These are phyloP conservation scores for Azorinus chamasolen DNA, from an alignment of 2,888 invertebrate genomes.

Conservation along the genomic window DNA sequence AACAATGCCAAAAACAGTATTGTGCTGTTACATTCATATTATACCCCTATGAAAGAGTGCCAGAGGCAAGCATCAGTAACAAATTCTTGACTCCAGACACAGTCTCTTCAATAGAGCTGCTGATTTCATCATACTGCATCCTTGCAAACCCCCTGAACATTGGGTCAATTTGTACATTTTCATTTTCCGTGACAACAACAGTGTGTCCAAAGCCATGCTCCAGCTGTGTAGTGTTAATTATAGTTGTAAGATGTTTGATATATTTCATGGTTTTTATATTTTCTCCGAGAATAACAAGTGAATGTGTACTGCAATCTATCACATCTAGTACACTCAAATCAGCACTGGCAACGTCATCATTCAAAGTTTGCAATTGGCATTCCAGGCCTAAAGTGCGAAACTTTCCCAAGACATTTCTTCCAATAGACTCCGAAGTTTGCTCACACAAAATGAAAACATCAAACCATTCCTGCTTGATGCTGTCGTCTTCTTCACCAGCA, in stretches of 20 bases:
- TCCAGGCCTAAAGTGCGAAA: background rate
- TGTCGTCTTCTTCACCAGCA: background rate
- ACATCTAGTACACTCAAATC: background rate
- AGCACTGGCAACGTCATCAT: conserved; percentile 12
- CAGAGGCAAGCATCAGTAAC: too few species aligned
- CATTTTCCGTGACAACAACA: background rate
- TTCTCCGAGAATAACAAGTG: conserved; percentile 14
- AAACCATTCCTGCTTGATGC: background rate
- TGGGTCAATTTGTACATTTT: background rate
- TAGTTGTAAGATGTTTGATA: background rate
- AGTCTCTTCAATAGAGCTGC: too few species aligned
- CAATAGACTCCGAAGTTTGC: background rate
- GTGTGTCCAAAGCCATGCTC: background rate
- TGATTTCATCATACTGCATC: background rate
- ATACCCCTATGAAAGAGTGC: too few species aligned
- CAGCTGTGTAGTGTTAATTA: background rate
- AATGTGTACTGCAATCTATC: conserved; percentile 28
- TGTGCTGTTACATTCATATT: too few species aligned
- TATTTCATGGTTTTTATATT: background rate
- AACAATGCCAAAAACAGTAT: too few species aligned
- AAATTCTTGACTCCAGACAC: too few species aligned
- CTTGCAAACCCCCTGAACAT: background rate
- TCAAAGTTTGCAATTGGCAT: conserved; percentile 12
- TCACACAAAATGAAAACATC: background rate
- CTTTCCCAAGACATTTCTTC: background rate